Base-by-base conservation (phyloP, 1,140 invertebrate species). In the Galleria mellonella region DNA sequence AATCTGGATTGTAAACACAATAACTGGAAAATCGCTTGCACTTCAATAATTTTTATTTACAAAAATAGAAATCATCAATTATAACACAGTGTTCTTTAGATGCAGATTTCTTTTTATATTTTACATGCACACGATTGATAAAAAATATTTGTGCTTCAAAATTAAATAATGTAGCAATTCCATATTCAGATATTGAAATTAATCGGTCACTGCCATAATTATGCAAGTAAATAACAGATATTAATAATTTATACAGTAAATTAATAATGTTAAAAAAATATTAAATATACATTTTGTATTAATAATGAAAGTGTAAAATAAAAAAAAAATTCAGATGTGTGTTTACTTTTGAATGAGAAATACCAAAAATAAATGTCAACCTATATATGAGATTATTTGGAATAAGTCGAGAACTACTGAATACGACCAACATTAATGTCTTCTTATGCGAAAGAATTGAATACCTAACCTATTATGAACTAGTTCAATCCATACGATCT, bases 401-500 rank as follows among this genome's bases (percentile, higher is more conserved):
- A 3, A 23, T 23, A 3, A 23, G 17, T 6, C 6, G 17, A 6
- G 6, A 23, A 15, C 4, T 36, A 36, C 13, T 15, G n/a, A 8
- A 14, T 9, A 7, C 14, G 12, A 35, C 32, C 15, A 37, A 1
- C n/a, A 37, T 17, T 37, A 37, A 15, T 23, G 2, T 23, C 6
- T 6, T 3, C 17, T 23, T 23, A 23, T 23, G 17, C 17, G 6
- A 23, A n/a, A n/a, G n/a, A n/a, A n/a, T n/a, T 23, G 17, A 2
- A 23, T 23, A 23, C 2, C 17, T 23, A 23, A 3, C 6, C 17
- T 3, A 30, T 44, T 32, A 37, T 33, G 43, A 43, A 47, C 28
- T 41, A 42, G 32, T 10, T 69, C 37, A 85, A 45, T 85, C 78
- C 73, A 85, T 72, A 32, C 82, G 68, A 51, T 85, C 82, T 14